Percentiles rank a stretch among this genome's conserved stretches.
Conservation (phyloP, 2,113 vertebrate genomes). For the Probosciger aterrimus region DNA sequence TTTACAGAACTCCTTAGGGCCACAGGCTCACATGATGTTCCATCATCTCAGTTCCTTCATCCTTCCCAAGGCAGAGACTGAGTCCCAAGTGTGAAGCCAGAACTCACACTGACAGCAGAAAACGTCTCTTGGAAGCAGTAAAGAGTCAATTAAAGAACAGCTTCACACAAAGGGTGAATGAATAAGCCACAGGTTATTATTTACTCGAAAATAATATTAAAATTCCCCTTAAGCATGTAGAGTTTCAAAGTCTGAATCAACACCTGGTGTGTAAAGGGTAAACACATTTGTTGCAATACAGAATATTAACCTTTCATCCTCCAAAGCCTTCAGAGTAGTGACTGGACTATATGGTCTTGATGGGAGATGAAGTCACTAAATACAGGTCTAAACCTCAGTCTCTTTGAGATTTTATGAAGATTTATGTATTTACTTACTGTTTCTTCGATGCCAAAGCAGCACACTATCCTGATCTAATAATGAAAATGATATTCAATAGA, state of each 20-base stretch:
- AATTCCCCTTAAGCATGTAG: not conserved
- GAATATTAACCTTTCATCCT: not conserved
- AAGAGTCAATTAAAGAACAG: not conserved
- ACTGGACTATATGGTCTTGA: not conserved
- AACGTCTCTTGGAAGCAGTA: not conserved
- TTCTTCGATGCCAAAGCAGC: slow-evolving; percentile 12
- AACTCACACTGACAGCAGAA: not conserved
- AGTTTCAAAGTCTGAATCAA: not conserved
- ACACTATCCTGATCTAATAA: not conserved
- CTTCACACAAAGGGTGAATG: not conserved
- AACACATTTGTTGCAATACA: not conserved
- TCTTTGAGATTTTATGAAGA: not conserved
- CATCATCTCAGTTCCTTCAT: not conserved
- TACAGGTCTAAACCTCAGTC: not conserved
- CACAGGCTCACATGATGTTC: not conserved
- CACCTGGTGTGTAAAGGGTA: not conserved
- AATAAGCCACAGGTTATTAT: not conserved
- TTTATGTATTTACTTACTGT: slow-evolving; percentile 21
- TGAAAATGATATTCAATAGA: not conserved
- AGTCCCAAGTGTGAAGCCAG: not conserved
- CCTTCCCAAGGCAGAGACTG: not conserved
- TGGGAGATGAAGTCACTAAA: not conserved
- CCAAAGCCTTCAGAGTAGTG: not conserved
- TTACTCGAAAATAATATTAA: not conserved
- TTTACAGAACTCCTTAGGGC: not conserved